phyloP scores from a whole-genome alignment of 2,113 vertebrate species.

The Nymphicus hollandicus region DNA sequence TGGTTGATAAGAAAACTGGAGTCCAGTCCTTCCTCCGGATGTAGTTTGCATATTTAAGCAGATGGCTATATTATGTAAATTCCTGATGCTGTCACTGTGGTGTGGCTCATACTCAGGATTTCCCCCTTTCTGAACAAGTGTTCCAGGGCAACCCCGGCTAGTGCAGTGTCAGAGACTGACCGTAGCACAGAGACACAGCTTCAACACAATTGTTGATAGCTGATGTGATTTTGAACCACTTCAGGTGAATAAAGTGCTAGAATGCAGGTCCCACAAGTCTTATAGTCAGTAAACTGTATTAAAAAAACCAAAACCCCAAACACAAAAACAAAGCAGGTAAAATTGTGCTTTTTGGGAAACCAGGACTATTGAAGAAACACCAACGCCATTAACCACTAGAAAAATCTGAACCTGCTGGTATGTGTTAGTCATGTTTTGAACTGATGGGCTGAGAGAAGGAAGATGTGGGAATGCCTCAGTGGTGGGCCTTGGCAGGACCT shows the following conservation, averaged over 20 bases:
- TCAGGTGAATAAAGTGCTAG: not conserved
- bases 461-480: not conserved
- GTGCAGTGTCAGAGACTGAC: not conserved
- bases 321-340: not conserved
- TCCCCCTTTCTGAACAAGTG: not conserved
- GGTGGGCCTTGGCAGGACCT: not conserved
- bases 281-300: not conserved
- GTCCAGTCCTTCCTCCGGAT: not conserved
- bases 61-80: not conserved
- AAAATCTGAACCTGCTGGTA: not conserved
- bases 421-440: not conserved
- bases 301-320: not conserved
- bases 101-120: not conserved
- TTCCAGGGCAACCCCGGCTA: not conserved
- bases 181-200: not conserved
- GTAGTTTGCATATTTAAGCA: not conserved
- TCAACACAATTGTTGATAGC: not conserved
- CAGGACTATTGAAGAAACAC: not conserved
- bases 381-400: not conserved
- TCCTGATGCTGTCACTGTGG: not conserved
- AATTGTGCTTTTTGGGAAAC: not conserved
- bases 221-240: not conserved
- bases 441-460: not conserved
- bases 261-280: not conserved
- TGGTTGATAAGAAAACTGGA: not conserved